These are phyloP conservation scores for Drosophila oshimai DNA, from an alignment of 1,140 invertebrate genomes.

Conservation along the genomic window DNA sequence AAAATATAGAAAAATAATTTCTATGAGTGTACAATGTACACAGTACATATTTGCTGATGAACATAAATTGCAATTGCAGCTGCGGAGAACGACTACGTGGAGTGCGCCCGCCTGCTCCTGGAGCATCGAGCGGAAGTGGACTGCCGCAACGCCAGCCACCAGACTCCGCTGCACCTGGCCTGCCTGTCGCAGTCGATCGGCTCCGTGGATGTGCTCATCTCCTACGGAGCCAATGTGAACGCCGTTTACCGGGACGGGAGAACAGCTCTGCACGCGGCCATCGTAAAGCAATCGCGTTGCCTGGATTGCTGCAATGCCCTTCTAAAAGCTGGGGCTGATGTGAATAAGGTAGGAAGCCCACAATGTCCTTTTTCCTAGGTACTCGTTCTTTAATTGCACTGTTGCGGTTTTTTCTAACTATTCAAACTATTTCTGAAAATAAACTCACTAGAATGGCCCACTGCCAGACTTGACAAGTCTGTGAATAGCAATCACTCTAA, in stretches of 20 bases:
- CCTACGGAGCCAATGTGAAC: constrained; percentile 85
- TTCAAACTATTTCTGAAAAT: no score
- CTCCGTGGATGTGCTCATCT: constrained; percentile 87
- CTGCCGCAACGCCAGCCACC: constrained; percentile 87
- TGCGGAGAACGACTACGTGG: constrained; percentile 90
- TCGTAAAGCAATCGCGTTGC: constrained; percentile 89
- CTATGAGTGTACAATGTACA: no score
- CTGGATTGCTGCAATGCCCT: constrained; percentile 88
- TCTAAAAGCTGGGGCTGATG: constrained; percentile 87
- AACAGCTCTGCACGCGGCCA: constrained; percentile 90
- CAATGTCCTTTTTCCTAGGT: no score
- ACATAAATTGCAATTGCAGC: no score
- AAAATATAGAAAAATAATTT: no score
- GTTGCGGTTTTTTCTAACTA: no score
- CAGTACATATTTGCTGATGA: no score
- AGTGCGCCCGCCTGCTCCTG: constrained; percentile 88
- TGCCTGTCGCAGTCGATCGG: constrained; percentile 89
- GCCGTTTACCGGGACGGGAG: constrained; percentile 87
- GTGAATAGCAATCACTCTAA: no score
- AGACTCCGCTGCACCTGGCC: constrained; percentile 91
- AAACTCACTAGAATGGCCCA: no score
- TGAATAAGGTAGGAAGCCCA: constrained; percentile 86
- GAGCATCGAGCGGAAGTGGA: constrained; percentile 88
- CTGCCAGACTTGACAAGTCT: no score
- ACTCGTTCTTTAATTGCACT: no score